Evolutionary conservation across 2,888 invertebrate species (phyloP), one percentile per base, ranked within the genome.

Genomic region (Tricholauxania praeusta): DNA sequence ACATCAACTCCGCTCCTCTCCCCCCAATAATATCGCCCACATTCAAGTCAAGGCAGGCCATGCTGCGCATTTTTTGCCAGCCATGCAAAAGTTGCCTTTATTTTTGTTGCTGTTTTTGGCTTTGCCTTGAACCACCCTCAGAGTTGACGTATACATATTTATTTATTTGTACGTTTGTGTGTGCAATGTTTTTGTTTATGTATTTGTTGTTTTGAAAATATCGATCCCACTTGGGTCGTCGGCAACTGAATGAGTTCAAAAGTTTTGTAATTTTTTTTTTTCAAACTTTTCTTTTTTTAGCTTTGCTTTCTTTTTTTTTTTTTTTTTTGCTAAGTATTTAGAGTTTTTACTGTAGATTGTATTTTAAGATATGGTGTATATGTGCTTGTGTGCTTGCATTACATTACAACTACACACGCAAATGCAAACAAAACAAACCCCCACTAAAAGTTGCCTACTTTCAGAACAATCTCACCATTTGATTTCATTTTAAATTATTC

Each of bases 171-270:
- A 60, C 39, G 2, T 52, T 28, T 66, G 68, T 72, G 74, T 71
- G 68, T 77, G 67, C 59, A 39, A 73, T 64, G 19, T 64, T 59
- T 57, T 74, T 78, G 74, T 74, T 72, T 75, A 76, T 70, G 19
- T 57, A 12, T 60, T 60, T 67, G 60, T 12, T 48, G 39, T 71
- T 51, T 62, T 62, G 62, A 47, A 75, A 82, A 83, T 83, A 83
- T 83, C 84, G 83, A 83, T 83, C 80, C 78, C 78, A 78, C 79
- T 79, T 82, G 80, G 81, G 83, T 81, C 80, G 82, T 83, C 81
- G 82, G 75, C 81, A 79, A 78, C 79, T 80, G 79, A 82, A 82
- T 81, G 80, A 81, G 79, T 83, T 80, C 80, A 79, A 80, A 83
- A 82, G 81, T 82, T 80, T 78, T 78, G 47, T 62, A 47, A 55